phyloP scores from a whole-genome alignment of 2,797 vertebrate genomes.

The Linurgus olivaceus region DNA sequence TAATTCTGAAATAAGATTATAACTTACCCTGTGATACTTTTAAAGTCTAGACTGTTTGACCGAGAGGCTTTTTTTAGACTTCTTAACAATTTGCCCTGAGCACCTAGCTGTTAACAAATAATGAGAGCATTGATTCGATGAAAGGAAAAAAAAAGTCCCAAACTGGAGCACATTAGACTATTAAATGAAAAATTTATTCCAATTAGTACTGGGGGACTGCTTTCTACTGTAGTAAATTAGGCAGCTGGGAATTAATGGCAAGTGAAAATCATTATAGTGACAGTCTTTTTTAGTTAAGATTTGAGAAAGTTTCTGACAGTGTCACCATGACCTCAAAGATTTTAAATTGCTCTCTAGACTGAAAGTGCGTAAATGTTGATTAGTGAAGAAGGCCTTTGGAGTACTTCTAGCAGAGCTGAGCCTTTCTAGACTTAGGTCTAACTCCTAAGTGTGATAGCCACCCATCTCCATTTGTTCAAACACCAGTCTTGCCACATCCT shows the following conservation, averaged over 20 bases:
- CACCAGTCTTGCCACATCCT: not conserved
- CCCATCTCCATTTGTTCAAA: not conserved
- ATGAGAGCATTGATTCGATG: not conserved
- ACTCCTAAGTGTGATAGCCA: not conserved
- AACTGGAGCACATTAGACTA: not conserved
- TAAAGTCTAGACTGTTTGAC: not conserved
- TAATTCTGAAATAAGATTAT: not conserved
- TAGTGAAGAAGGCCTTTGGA: not conserved
- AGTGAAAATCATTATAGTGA: slow-evolving; percentile 28
- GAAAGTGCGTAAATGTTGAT: not conserved
- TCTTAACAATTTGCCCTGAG: not conserved
- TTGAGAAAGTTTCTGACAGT: not conserved
- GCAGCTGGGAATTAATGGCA: slow-evolving; percentile 34
- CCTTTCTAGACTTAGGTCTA: not conserved
- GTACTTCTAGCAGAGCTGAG: not conserved
- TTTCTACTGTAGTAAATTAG: slow-evolving; percentile 14
- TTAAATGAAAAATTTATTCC: slow-evolving; percentile 55
- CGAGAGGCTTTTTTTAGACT: not conserved
- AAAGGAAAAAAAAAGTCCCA: not conserved
- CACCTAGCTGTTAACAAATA: not conserved
- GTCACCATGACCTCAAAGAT: not conserved
- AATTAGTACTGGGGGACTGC: slow-evolving; percentile 22
- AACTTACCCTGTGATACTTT: not conserved
- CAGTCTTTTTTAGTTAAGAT: not conserved
- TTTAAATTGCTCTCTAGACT: not conserved